Percentiles rank a stretch among this genome's conserved stretches.
Evolutionary conservation across 1,140 invertebrate genomes (phyloP).

Genomic region (Thalassaphorura encarpata): DNA sequence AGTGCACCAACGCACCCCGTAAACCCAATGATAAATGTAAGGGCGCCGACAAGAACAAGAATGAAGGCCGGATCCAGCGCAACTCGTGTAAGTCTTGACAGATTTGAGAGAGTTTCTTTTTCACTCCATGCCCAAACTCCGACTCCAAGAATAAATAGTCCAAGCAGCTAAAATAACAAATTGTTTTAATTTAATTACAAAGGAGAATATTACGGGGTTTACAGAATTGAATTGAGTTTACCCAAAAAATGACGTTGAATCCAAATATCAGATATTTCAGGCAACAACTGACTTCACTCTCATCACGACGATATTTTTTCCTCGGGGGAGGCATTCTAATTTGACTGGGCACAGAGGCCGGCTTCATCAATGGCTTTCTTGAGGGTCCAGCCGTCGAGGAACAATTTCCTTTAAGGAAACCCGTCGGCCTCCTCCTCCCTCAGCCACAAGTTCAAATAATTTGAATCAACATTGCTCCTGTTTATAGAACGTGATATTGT

Average conservation of each 20-base stretch:
- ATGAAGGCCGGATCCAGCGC: conserved; percentile 92
- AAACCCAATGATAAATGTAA: conserved; percentile 45
- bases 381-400: not conserved
- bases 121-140: conserved; percentile 96
- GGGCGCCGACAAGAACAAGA: conserved; percentile 70
- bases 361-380: not conserved
- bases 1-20: conserved; percentile 95
- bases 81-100: conserved; percentile 71
- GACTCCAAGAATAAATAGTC: conserved; percentile 70
- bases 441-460: not conserved
- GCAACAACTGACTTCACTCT: conserved; percentile 91
- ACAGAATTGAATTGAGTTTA: conserved; percentile 44
- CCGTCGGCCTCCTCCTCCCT: not conserved
- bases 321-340: not conserved
- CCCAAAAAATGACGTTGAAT: conserved; percentile 96
- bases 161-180: conserved; percentile 57
- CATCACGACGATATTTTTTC: conserved; percentile 65
- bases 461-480: not conserved
- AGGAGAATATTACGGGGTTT: not conserved
- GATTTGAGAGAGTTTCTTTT: conserved; percentile 90
- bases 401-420: not conserved
- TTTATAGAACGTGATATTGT: no score
- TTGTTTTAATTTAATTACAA: not conserved
- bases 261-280: conserved; percentile 94
- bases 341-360: not conserved